A percentile compares a stretch with the other conserved stretches of the same genome.
Conservation (phyloP, 1,140 invertebrate genomes). For the Drosophila bifasciata region DNA sequence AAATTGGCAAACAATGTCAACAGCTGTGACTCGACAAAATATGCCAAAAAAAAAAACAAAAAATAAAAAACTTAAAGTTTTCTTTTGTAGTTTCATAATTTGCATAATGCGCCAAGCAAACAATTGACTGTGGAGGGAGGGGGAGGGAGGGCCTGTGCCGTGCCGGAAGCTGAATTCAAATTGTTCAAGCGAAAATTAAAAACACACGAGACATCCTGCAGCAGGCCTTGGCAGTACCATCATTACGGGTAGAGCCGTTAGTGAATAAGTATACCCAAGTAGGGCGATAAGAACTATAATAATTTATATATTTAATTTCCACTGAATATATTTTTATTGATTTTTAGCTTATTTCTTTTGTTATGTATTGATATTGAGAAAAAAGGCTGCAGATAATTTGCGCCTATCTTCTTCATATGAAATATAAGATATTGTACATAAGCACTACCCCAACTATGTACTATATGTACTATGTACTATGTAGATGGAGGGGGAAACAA, state of each 20-base stretch:
- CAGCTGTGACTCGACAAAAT: conserved; percentile 36
- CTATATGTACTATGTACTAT: too few species aligned
- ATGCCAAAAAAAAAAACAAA: conserved; percentile 9
- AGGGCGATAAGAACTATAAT: too few species aligned
- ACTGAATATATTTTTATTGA: too few species aligned
- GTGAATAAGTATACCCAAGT: not conserved
- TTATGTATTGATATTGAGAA: too few species aligned
- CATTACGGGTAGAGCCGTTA: not conserved
- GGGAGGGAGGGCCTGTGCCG: too few species aligned
- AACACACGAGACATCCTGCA: conserved; percentile 46
- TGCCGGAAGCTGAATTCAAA: conserved; percentile 14
- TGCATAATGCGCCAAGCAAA: conserved; percentile 52
- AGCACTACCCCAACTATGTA: too few species aligned
- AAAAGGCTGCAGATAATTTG: too few species aligned
- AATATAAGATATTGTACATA: too few species aligned
- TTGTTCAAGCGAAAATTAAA: conserved; percentile 50
- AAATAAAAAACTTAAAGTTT: conserved; percentile 32
- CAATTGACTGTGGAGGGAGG: conserved; percentile 28
- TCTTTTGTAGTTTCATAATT: conserved; percentile 50
- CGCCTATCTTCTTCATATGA: too few species aligned
- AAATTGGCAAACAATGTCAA: conserved; percentile 33
- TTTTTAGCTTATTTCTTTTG: too few species aligned
- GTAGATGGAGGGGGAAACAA: too few species aligned
- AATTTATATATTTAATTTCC: too few species aligned
- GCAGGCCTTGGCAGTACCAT: conserved; percentile 29